phyloP scores from a whole-genome alignment of 2,888 invertebrate species.

The Lepetodrilus schrolli region DNA sequence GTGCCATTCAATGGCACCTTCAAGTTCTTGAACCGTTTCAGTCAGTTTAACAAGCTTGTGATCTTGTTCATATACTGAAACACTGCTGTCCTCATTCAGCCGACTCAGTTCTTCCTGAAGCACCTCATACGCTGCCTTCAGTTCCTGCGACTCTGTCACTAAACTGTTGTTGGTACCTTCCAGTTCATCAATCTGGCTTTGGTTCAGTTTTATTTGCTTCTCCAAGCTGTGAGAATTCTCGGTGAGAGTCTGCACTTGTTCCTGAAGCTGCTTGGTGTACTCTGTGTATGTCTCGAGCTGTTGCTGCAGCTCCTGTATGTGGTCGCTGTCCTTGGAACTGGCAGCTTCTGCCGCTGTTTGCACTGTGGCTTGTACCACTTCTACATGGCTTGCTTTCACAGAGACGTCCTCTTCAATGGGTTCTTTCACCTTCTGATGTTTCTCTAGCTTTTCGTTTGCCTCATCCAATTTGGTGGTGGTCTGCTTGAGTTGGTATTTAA shows the following conservation, averaged over 20 bases:
- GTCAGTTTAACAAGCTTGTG: neutral
- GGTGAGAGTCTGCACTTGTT: conserved; percentile 54
- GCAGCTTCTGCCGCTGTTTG: neutral
- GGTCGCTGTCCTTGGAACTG: conserved; percentile 17
- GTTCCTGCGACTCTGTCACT: neutral
- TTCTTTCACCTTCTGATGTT: conserved; percentile 37
- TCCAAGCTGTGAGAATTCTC: conserved; percentile 39
- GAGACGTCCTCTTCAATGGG: conserved; percentile 29
- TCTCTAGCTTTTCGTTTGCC: conserved; percentile 35
- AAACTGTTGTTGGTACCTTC: conserved; percentile 13
- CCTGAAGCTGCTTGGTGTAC: conserved; percentile 57
- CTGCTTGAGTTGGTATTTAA: conserved; percentile 62
- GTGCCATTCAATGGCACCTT: conserved; percentile 25
- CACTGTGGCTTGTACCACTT: neutral
- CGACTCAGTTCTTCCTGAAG: conserved; percentile 39
- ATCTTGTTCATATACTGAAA: neutral
- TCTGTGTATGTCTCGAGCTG: conserved; percentile 55
- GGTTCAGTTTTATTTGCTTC: conserved; percentile 39
- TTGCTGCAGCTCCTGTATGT: conserved; percentile 46
- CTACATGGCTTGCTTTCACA: conserved; percentile 28
- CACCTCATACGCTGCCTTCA: conserved; percentile 23
- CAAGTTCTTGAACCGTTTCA: conserved; percentile 17
- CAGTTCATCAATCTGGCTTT: conserved; percentile 37
- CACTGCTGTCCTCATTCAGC: conserved; percentile 14
- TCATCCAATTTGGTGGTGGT: conserved; percentile 42